Percentiles rank a stretch among this genome's conserved stretches.
Evolutionary conservation across 2,888 invertebrate genomes (phyloP).

Genomic region (Anthophora plumipes): DNA sequence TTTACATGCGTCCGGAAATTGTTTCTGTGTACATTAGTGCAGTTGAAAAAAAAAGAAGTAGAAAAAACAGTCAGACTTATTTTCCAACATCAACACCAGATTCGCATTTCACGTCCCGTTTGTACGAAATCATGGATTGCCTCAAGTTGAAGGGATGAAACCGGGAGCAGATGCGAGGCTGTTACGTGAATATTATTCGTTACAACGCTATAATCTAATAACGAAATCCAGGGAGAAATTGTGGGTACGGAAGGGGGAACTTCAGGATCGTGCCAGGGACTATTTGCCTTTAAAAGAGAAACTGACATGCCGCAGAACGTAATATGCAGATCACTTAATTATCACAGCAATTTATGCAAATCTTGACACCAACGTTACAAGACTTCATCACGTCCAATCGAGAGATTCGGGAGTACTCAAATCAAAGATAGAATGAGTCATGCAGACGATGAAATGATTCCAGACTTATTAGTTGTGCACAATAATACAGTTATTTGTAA

Average conservation of each 20-base stretch:
- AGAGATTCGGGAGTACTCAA: constrained; percentile 41
- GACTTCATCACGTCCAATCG: constrained; percentile 64
- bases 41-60: constrained; percentile 12
- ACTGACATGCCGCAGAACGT: constrained; percentile 65
- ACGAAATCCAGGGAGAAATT: constrained; percentile 58
- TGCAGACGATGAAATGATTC: constrained; percentile 51
- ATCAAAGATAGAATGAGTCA: constrained; percentile 50
- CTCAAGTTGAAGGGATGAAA: constrained; percentile 12
- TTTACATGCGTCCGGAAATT: constrained; percentile 39
- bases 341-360: constrained; percentile 78
- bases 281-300: constrained; percentile 73
- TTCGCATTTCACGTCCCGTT: constrained; percentile 43
- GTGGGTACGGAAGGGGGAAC: constrained; percentile 63
- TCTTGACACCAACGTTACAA: constrained; percentile 69
- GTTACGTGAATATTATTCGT: constrained; percentile 74
- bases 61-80: constrained; percentile 16
- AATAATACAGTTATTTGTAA: constrained; percentile 30
- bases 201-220: constrained; percentile 73
- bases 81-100: constrained; percentile 53
- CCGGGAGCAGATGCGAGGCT: constrained; percentile 46
- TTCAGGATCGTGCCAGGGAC: constrained; percentile 68
- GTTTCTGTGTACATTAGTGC: constrained; percentile 44
- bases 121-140: constrained; percentile 41
- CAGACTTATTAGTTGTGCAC: constrained; percentile 51
- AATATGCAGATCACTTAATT: constrained; percentile 78